Evolutionary conservation across 2,888 invertebrate species (phyloP), one percentile per base, ranked within the genome.

Genomic region (Teinopalpus imperialis): DNA sequence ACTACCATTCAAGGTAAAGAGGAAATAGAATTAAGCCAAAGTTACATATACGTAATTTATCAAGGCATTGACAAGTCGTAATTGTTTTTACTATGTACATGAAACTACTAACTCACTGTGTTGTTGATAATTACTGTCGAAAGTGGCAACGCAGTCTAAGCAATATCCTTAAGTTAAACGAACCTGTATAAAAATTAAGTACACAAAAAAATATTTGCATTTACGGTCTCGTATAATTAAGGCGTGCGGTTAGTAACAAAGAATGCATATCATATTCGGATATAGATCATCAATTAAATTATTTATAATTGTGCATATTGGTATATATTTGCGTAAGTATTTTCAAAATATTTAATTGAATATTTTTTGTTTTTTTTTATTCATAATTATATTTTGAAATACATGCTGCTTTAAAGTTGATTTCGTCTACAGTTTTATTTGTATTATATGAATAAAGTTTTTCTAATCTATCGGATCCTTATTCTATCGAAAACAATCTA

Each of bases 61-160:
- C 30, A 42, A 23, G 20, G 24, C 13, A 18, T 16, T 18, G 46
- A 32, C 18, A 24, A 35, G 30, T 36, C 36, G 29, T 30, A 13
- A 5, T 16, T 12, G 41, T 35, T 41, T 35, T 20, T 9, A 43
- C 46, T 49, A 41, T 35, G 31, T 27, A 47, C 48, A 48, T 35
- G 36, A 36, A 51, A 31, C 35, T 36, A 46, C n/a, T 24, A 36
- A 6, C 44, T 8, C 46, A 36, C 41, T 41, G 29, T 37, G 46
- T 9, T 40, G 29, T 21, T 49, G 52, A 52, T 49, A 49, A 49
- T 26, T 43, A 37, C 32, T 16, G 36, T 30, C 29, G 40, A 41
- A 49, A 49, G 34, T 49, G 34, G 24, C 27, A n/a, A 26, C 35
- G 29, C 52, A 49, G 49, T 52, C 41, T 42, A 23, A 44, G 21